These are phyloP conservation scores for Leucophenga varia DNA, from an alignment of 1,140 invertebrate species.

Conservation along the genomic window DNA sequence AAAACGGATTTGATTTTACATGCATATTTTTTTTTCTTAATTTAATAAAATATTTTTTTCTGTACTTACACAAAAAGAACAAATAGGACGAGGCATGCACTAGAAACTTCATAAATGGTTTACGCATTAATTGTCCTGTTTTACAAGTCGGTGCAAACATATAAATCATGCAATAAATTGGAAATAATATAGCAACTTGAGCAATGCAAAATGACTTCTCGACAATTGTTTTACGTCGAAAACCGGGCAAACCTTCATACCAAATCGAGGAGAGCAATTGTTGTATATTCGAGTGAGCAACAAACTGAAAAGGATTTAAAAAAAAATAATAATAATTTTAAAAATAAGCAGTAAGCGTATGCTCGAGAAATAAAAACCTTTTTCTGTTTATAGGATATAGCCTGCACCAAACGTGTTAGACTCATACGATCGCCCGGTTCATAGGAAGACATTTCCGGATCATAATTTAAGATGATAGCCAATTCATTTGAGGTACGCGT, in stretches of 20 bases:
- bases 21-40: no score
- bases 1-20: no score
- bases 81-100: slow-evolving; percentile 89
- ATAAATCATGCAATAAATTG: slow-evolving; percentile 81
- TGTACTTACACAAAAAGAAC: slow-evolving; percentile 79
- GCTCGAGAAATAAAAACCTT: slow-evolving; percentile 71
- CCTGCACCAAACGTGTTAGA: slow-evolving; percentile 79
- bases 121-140: slow-evolving; percentile 77
- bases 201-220: slow-evolving; percentile 72
- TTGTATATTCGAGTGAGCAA: slow-evolving; percentile 91
- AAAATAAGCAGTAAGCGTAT: not conserved
- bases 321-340: not conserved
- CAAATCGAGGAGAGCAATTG: slow-evolving; percentile 88
- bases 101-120: slow-evolving; percentile 94
- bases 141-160: slow-evolving; percentile 76
- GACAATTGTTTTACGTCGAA: slow-evolving; percentile 72
- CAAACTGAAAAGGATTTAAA: slow-evolving; percentile 65
- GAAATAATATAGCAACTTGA: slow-evolving; percentile 78
- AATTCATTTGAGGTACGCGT: slow-evolving; percentile 87
- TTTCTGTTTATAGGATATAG: slow-evolving; percentile 92
- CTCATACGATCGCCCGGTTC: slow-evolving; percentile 74
- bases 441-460: slow-evolving; percentile 69
- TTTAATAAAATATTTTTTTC: no score
- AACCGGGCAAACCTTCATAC: slow-evolving; percentile 88
- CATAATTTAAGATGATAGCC: slow-evolving; percentile 87